Evolutionary conservation across 2,888 invertebrate species (phyloP), one percentile per base, ranked within the genome.

Genomic region (Thyatira batis): DNA sequence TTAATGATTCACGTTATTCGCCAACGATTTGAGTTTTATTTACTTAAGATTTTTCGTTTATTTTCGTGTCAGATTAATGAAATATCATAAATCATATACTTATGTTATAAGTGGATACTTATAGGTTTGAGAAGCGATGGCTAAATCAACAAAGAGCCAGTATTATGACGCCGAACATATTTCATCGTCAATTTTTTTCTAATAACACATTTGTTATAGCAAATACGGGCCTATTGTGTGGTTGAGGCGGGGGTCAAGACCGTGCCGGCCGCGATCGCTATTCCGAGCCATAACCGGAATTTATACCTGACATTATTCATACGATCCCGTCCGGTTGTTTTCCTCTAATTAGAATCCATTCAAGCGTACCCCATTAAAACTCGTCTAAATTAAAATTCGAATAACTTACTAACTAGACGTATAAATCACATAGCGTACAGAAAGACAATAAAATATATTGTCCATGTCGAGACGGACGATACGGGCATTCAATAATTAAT

Each of bases 371-470:
- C 90, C 89, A 91, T 92, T 92, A 91, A 91, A 91, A 85, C 85
- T 83, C 85, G 85, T 86, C 88, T 87, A 92, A 92, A 92, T 91
- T 91, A 91, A 92, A 92, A 91, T 82, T 87, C 84, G 74, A 91
- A 91, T 91, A 91, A 92, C 89, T 91, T 90, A 91, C 91, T 91
- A 92, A 92, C 91, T 92, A 91, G 90, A 86, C 70, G 65, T 87
- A 91, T 92, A 92, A 92, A 92, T 92, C 92, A 90, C 75, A 60
- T 28, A 68, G 60, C 71, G 72, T 73, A 84, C 78, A 74, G 83
- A 84, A 84, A 90, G 87, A 91, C 89, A 89, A 92, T 92, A 89
- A 89, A 90, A 92, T 91, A 91, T 88, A 89, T 89, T 88, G 89
- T 90, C 88, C 82, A 84, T 73, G 60, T 57, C 71, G 73, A 67